phyloP scores from a whole-genome alignment of 2,797 vertebrate genomes.

The Apodemus agrarius region DNA sequence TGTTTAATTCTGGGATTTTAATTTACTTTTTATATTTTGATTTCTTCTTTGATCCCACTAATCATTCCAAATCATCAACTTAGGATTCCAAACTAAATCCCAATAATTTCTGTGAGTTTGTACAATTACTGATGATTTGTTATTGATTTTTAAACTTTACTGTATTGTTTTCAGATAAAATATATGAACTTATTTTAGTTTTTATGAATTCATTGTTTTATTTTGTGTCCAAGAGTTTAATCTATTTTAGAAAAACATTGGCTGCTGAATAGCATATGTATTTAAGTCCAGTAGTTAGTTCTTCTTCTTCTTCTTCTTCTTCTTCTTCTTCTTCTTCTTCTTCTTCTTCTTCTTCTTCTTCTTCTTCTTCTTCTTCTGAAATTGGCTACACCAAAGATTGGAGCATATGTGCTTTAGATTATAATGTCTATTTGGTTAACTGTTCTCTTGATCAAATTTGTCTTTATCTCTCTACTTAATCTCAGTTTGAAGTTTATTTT shows the following conservation, averaged over 20 bases:
- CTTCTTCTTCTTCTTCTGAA: too few relatives aligned
- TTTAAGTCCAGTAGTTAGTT: too few relatives aligned
- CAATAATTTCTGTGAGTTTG: background rate
- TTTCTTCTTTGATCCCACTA: background rate
- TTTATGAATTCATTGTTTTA: background rate
- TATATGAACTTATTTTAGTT: background rate
- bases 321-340: too few relatives aligned
- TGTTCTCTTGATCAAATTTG: background rate
- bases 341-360: too few relatives aligned
- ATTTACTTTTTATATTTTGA: background rate
- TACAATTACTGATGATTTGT: background rate
- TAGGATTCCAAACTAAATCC: too few relatives aligned
- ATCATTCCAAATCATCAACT: background rate
- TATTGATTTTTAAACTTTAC: background rate
- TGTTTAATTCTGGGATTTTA: background rate
- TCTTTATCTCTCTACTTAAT: background rate
- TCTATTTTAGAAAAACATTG: background rate
- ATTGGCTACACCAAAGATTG: background rate
- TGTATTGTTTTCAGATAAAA: background rate
- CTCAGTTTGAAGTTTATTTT: background rate
- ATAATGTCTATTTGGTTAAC: background rate
- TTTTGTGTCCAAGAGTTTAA: background rate
- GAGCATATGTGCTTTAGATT: background rate
- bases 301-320: too few relatives aligned
- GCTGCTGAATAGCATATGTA: background rate